Conservation (phyloP, 2,113 vertebrate genomes). For the Shinisaurus crocodilurus region DNA sequence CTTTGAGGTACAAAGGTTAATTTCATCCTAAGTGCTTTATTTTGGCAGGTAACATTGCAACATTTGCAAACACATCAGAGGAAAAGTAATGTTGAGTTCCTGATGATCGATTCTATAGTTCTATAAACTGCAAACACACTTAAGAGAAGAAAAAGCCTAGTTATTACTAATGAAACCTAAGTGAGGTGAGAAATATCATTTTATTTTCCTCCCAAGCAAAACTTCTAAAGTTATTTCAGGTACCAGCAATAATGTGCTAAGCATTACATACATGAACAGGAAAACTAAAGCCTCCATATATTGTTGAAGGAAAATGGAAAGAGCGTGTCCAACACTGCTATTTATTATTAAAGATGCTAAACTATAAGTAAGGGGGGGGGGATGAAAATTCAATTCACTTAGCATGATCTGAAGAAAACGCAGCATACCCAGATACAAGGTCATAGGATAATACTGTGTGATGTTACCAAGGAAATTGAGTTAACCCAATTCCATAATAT, state of each 20-base stretch:
- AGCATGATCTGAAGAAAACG: background rate
- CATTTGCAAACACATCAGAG: background rate
- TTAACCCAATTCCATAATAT: background rate
- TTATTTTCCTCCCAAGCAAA: background rate
- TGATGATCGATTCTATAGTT: background rate
- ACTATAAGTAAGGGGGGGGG: conserved; percentile 43
- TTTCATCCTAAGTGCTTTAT: background rate
- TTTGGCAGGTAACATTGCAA: background rate
- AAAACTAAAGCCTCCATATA: background rate
- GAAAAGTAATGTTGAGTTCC: background rate
- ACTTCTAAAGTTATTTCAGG: background rate
- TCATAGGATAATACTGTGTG: conserved; percentile 1
- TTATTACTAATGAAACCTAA: background rate
- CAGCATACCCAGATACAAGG: conserved; percentile 24
- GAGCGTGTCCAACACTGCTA: background rate
- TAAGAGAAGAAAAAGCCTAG: background rate
- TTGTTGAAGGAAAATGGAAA: background rate
- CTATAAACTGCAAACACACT: background rate
- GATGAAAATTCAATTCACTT: conserved; percentile 41
- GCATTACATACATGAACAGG: background rate
- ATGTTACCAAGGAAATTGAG: background rate
- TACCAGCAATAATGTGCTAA: background rate
- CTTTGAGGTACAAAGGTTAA: background rate
- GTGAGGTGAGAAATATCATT: background rate
- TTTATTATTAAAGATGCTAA: conserved; percentile 39